These are phyloP conservation scores for Psettodes erumei DNA, from an alignment of 2,113 vertebrate genomes.

Conservation along the genomic window DNA sequence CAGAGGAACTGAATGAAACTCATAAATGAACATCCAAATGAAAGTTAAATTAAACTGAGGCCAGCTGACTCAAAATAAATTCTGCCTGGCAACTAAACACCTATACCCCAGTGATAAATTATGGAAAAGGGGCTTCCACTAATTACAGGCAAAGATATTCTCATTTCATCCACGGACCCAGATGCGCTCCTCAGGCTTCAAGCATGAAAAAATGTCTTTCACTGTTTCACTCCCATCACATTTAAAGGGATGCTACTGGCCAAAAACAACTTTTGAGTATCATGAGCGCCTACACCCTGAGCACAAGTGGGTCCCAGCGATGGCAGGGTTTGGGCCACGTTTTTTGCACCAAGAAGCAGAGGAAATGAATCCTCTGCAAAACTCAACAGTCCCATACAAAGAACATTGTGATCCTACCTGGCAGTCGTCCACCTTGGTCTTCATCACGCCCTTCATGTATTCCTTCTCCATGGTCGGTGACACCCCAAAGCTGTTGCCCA, in stretches of 20 bases:
- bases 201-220: background rate
- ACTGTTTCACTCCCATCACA: background rate
- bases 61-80: background rate
- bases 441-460: constrained; percentile 98
- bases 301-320: constrained; percentile 28
- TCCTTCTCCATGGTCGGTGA: constrained; percentile 98
- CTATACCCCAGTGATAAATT: constrained; percentile 5
- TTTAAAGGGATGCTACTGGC: background rate
- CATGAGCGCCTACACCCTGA: constrained; percentile 13
- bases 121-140: constrained; percentile 15
- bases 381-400: background rate
- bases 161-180: background rate
- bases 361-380: background rate
- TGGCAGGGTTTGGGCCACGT: background rate
- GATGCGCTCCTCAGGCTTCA: constrained; percentile 8
- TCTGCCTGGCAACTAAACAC: constrained; percentile 1
- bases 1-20: background rate
- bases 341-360: constrained; percentile 13
- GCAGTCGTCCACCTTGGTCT: constrained; percentile 99
- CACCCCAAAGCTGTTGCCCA: constrained; percentile 99
- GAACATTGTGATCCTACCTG: constrained; percentile 85
- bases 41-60: background rate
- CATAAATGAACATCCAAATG: background rate
- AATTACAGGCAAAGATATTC: constrained; percentile 19
- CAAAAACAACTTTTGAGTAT: background rate